phyloP scores from a whole-genome alignment of 1,140 invertebrate species.

The Sminthurinus signatus region DNA sequence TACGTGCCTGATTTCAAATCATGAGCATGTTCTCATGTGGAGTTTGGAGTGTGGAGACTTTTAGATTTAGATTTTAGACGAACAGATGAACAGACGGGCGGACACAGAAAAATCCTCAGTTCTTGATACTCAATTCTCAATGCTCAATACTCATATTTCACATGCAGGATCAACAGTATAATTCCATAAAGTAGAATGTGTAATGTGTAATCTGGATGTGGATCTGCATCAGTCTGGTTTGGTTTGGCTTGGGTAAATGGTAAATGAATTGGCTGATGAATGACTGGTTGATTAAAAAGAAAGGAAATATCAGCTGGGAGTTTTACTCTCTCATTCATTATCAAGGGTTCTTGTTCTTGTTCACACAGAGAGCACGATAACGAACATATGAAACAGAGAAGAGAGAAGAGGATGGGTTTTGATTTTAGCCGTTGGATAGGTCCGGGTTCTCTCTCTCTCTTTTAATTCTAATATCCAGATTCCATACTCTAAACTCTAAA shows the following conservation, averaged over 20 bases:
- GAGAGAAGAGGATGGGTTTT: background rate
- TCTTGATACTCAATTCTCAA: background rate
- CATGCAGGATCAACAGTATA: background rate
- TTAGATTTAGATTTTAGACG: no score
- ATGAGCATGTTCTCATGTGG: no score
- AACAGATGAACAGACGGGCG: no score
- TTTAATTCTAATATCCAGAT: no score
- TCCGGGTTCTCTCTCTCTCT: background rate
- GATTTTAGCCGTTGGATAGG: background rate
- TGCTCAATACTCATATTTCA: slow-evolving; percentile 4
- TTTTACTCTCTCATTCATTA: slow-evolving; percentile 2
- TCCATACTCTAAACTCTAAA: no score
- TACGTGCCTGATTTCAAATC: no score
- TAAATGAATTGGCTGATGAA: slow-evolving; percentile 3
- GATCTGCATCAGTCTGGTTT: no score
- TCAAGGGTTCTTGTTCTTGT: slow-evolving; percentile 3
- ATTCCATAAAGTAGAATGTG: no score
- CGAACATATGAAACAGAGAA: background rate
- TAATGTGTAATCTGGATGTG: no score
- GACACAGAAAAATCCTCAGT: no score
- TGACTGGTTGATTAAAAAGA: slow-evolving; percentile 7
- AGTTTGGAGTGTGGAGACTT: no score
- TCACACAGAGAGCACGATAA: background rate
- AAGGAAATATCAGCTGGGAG: slow-evolving; percentile 9
- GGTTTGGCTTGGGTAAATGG: no score